Percentiles rank a stretch among this genome's conserved stretches.
phyloP scores from a whole-genome alignment of 2,113 vertebrate species.

The Strix uralensis region DNA sequence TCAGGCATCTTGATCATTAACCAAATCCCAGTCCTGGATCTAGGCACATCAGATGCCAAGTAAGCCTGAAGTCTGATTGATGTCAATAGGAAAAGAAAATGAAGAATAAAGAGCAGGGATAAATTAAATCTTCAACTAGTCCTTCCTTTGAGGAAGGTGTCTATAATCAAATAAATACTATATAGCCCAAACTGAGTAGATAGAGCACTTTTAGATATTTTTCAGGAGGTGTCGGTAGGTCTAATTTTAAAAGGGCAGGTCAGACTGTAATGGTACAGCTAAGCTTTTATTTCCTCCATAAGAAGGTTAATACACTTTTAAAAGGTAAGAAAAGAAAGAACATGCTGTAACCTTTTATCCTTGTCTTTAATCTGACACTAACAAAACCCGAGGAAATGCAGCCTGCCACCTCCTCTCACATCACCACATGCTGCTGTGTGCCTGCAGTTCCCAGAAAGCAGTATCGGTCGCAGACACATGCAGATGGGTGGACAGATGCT shows the following conservation, averaged over 20 bases:
- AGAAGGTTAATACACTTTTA: constrained; percentile 44
- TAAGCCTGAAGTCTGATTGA: not conserved
- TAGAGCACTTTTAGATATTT: not conserved
- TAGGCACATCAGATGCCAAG: not conserved
- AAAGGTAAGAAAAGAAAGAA: constrained; percentile 40
- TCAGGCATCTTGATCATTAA: not conserved
- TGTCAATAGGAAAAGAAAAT: not conserved
- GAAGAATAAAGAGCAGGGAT: not conserved
- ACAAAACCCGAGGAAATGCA: not conserved
- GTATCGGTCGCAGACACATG: not conserved
- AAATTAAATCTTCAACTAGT: not conserved
- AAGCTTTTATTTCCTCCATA: constrained; percentile 25
- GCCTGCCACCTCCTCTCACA: constrained; percentile 20
- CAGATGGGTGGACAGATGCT: not conserved
- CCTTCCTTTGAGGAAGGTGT: not conserved
- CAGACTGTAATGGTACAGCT: constrained; percentile 14
- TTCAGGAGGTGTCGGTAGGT: not conserved
- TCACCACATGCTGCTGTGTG: not conserved
- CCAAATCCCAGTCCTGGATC: not conserved
- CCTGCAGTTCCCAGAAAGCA: not conserved
- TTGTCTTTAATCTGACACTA: constrained; percentile 55
- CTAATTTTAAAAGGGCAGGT: constrained; percentile 47
- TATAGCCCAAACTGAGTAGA: not conserved
- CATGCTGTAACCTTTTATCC: constrained; percentile 58
- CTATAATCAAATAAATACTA: not conserved